Evolutionary conservation across 1,140 invertebrate species (phyloP).

Genomic region (Drosophila pseudoananassae): DNA sequence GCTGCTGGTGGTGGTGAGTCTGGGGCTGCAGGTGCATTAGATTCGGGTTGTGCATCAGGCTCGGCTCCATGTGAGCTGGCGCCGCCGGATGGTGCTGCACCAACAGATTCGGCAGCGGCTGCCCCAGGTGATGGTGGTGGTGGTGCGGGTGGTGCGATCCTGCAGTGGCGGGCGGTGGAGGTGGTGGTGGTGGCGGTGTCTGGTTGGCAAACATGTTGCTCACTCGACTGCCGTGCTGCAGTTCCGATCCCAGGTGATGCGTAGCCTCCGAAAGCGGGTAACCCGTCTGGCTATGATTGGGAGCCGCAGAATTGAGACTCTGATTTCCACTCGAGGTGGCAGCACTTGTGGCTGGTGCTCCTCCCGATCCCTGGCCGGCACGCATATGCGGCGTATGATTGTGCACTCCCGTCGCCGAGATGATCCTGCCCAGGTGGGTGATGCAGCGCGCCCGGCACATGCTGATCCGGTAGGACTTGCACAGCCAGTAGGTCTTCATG

Average conservation of each 20-base stretch:
- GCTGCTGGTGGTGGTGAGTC: slow-evolving; percentile 45
- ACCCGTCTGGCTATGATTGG: slow-evolving; percentile 50
- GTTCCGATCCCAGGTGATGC: slow-evolving; percentile 46
- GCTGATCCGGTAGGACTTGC: slow-evolving; percentile 83
- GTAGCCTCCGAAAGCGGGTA: slow-evolving; percentile 51
- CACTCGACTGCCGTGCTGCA: slow-evolving; percentile 45
- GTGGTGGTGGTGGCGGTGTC: slow-evolving; percentile 36
- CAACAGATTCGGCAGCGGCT: slow-evolving; percentile 66
- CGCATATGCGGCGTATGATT: slow-evolving; percentile 83
- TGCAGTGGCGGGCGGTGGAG: slow-evolving; percentile 20
- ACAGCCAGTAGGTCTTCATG: slow-evolving; percentile 84
- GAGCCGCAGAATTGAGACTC: neutral
- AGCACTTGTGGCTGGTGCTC: neutral
- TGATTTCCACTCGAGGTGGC: neutral
- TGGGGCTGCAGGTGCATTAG: slow-evolving; percentile 71
- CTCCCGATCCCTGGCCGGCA: slow-evolving; percentile 28
- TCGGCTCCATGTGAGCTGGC: slow-evolving; percentile 55
- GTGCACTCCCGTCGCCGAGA: slow-evolving; percentile 83
- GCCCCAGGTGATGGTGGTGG: slow-evolving; percentile 61
- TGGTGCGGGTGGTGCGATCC: slow-evolving; percentile 60
- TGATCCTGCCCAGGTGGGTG: slow-evolving; percentile 81
- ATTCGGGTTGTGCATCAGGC: slow-evolving; percentile 75
- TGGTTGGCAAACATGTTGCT: slow-evolving; percentile 57
- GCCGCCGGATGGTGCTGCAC: slow-evolving; percentile 66
- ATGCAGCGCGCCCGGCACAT: slow-evolving; percentile 84